Base-by-base conservation (phyloP, 2,113 vertebrate species). In the Aegithalos caudatus region DNA sequence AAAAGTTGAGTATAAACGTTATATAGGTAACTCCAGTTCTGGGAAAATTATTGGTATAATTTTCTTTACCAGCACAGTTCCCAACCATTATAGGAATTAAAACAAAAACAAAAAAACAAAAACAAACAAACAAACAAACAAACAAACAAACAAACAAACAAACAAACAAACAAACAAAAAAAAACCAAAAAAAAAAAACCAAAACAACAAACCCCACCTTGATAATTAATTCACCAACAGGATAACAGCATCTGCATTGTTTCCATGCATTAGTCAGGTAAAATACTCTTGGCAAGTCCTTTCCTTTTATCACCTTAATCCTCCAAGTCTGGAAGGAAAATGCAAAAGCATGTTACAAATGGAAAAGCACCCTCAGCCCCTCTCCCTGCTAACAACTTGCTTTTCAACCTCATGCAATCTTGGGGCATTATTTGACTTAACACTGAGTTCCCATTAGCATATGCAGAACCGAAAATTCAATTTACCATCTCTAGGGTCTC, bases 291-390 rank as follows among this genome's bases (percentile, higher is more conserved):
- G 18, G 56, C 18, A 93, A 96, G 94, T 96, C 85, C 80, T 73
- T 24, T 66, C 45, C 20, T 88, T 96, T 94, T 93, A 90, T 95
- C 88, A 94, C 53, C 15, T 61, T 94, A 93, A 95, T 96, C 85
- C 92, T 81, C 69, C 2, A 19, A 64, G 90, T 67, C 93, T 90
- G 88, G 82, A 71, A 95, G 24, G 44, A 92, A 88, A 92, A 88
- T 57, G 38, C 35, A 61, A 72, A 81, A 70, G 45, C 33, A 19
- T 60, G 37, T 92, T 95, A 35, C 37, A 66, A 90, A 66, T 16
- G 21, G 50, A 44, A 82, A 66, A 81, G 50, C 56, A 83, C 42
- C 51, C 44, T 61, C 64, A 70, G 67, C 72, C 40, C 11, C 11
- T 82, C 69, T 93, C 45, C 60, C 79, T 67, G 27, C 92, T 95